Conservation (phyloP, 1,140 invertebrate species). For the Psix sp. region DNA sequence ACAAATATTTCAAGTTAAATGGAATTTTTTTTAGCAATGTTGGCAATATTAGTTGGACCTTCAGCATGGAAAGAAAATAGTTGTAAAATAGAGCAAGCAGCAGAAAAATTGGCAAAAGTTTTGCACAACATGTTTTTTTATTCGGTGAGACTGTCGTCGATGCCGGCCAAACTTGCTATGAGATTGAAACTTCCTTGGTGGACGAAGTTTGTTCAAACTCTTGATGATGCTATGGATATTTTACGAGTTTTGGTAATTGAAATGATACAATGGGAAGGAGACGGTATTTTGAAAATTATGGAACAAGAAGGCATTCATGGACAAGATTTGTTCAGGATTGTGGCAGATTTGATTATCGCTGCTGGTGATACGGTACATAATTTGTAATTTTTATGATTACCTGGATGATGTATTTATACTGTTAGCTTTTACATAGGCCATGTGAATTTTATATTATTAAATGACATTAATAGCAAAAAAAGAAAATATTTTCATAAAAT, state of each 20-base stretch:
- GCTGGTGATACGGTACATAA: constrained; percentile 93
- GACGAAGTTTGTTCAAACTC: constrained; percentile 83
- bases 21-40: constrained; percentile 78
- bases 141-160: constrained; percentile 82
- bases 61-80: constrained; percentile 69
- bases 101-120: constrained; percentile 79
- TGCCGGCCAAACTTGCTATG: constrained; percentile 83
- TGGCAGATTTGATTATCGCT: constrained; percentile 90
- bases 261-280: constrained; percentile 58
- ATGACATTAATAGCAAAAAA: no score
- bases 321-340: constrained; percentile 82
- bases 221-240: constrained; percentile 80
- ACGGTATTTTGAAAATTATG: constrained; percentile 82
- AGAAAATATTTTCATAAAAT: no score
- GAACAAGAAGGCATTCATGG: constrained; percentile 78
- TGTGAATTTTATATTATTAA: no score
- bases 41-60: constrained; percentile 83
- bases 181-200: constrained; percentile 82
- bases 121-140: constrained; percentile 86
- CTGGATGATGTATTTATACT: no score
- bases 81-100: constrained; percentile 68
- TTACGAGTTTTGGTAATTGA: constrained; percentile 65
- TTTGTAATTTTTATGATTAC: no score
- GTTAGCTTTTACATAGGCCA: no score
- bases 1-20: not conserved